These are phyloP conservation scores for Leptonema lineaticorne DNA, from an alignment of 1,140 invertebrate species.

Conservation along the genomic window DNA sequence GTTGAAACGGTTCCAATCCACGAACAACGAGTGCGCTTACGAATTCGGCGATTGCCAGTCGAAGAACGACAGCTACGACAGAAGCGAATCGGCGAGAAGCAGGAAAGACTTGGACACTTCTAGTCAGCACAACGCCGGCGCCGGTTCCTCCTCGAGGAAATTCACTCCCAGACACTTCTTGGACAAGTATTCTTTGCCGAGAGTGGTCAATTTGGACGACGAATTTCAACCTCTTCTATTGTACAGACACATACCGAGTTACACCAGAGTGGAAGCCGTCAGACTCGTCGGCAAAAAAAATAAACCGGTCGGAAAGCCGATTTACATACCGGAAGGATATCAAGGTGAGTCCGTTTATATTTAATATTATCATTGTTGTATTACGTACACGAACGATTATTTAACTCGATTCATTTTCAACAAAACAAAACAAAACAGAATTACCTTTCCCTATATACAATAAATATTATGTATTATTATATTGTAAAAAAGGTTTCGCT, in stretches of 20 bases:
- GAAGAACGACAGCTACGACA: constrained; percentile 30
- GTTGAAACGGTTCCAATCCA: constrained; percentile 36
- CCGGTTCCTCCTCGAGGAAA: constrained; percentile 37
- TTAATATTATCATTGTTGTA: constrained; percentile 15
- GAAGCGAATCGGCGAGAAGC: constrained; percentile 37
- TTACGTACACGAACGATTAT: background rate
- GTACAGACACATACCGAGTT: constrained; percentile 58
- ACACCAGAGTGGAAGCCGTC: constrained; percentile 58
- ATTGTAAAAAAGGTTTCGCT: too few relatives aligned
- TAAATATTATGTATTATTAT: too few relatives aligned
- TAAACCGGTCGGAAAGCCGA: constrained; percentile 56
- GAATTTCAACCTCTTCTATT: constrained; percentile 56
- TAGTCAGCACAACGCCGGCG: constrained; percentile 26
- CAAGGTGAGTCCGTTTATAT: constrained; percentile 52
- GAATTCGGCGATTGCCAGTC: constrained; percentile 16
- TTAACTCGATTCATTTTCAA: too few relatives aligned
- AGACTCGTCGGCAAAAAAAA: constrained; percentile 57
- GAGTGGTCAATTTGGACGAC: constrained; percentile 57
- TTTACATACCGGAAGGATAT: constrained; percentile 61
- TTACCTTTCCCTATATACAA: too few relatives aligned
- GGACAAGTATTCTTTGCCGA: constrained; percentile 58
- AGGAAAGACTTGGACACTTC: constrained; percentile 19
- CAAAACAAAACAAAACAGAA: too few relatives aligned
- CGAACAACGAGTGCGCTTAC: constrained; percentile 26
- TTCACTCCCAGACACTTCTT: constrained; percentile 57